Base-by-base conservation (phyloP, 2,888 invertebrate species). In the Drosophila borborema region DNA sequence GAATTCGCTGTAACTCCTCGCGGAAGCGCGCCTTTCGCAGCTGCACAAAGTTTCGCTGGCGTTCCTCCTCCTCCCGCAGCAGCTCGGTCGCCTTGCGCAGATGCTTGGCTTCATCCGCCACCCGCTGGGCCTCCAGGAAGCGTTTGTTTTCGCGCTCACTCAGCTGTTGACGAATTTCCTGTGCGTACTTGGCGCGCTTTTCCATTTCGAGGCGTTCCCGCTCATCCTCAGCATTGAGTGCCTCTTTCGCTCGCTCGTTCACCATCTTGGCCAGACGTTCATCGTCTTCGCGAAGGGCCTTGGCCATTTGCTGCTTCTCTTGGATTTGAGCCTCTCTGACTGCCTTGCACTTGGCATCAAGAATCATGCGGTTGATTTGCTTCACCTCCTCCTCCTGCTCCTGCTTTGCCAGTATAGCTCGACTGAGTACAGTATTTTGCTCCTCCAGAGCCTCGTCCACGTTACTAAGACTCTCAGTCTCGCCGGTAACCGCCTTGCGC, bases 261-360 rank as follows among this genome's bases (percentile, higher is more conserved):
- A 93, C 92, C 80, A 91, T 86, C 40, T 91, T 86, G 43, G 92
- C 93, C 56, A 93, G 74, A 0, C 92, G 91, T 23, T 88, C 80
- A n/a, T 93, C 92, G 36, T 93, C 92, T 38, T 91, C 85, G 20
- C 88, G 89, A 16, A 91, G 60, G 16, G 92, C 92, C 12, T 80
- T 86, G 16, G 90, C 89, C 18, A 93, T 51, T 23, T 92, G 91
- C 31, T 89, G 71, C 71, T 94, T 95, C 92, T 97, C 97, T 0
- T 94, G 94, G 69, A 97, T 95, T 93, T 98, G 97, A 0, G 97
- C 97, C 91, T 97, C 97, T 20, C 97, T 94, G 54, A 98, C 96
- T 0, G 97, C 96, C 88, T 97, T 95, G 81, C 97, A 97, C 92
- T 98, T 97, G 23, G 97, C 96, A 18, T 96, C 96, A 14, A 97